Percentiles rank a stretch among this genome's conserved stretches.
phyloP scores from a whole-genome alignment of 2,113 vertebrate species.

The Danionella cerebrum region DNA sequence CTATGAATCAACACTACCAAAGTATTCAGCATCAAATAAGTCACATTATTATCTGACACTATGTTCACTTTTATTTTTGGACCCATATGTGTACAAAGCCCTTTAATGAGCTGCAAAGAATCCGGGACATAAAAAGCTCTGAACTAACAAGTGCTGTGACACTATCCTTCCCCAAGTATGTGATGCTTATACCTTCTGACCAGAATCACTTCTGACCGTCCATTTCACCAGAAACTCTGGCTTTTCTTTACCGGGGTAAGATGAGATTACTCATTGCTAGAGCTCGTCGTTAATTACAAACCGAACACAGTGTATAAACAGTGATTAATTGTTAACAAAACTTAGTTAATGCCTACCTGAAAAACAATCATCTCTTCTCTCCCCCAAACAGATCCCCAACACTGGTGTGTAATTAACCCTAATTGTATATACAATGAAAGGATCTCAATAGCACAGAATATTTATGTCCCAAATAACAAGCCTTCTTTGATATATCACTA shows the following conservation, averaged over 20 bases:
- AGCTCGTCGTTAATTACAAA: slow-evolving; percentile 72
- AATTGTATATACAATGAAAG: slow-evolving; percentile 52
- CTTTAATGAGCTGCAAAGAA: background rate
- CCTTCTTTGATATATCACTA: slow-evolving; percentile 38
- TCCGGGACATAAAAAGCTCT: background rate
- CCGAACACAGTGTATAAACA: slow-evolving; percentile 63
- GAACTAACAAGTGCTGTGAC: slow-evolving; percentile 3
- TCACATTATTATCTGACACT: background rate
- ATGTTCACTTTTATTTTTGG: background rate
- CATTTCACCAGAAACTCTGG: background rate
- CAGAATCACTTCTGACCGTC: background rate
- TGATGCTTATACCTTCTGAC: background rate
- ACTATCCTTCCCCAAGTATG: background rate
- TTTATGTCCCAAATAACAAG: slow-evolving; percentile 36
- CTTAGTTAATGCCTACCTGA: slow-evolving; percentile 74
- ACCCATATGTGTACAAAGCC: background rate
- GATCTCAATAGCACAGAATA: slow-evolving; percentile 21
- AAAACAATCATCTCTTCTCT: slow-evolving; percentile 65
- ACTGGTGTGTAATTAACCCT: slow-evolving; percentile 64
- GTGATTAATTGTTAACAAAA: slow-evolving; percentile 77
- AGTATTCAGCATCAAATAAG: too few relatives aligned
- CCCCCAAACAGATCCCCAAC: slow-evolving; percentile 59
- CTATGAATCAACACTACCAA: too few relatives aligned
- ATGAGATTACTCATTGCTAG: slow-evolving; percentile 67
- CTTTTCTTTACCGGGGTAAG: slow-evolving; percentile 44